Conservation (phyloP, 2,888 invertebrate species). For the Ephialtes manifestator region DNA sequence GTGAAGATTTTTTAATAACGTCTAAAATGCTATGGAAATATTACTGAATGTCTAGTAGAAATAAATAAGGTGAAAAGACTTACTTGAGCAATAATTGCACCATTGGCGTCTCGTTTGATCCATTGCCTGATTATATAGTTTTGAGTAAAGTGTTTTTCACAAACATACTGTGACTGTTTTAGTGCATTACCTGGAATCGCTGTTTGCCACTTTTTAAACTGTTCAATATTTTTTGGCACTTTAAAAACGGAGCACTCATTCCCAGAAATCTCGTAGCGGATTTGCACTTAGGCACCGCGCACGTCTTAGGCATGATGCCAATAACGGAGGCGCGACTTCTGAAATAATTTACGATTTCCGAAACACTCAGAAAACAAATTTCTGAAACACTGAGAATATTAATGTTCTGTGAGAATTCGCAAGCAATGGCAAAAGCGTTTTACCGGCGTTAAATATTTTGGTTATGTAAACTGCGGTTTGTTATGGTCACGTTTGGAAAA, state of each 20-base stretch:
- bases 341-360: not conserved
- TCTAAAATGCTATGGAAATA: not conserved
- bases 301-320: conserved; percentile 19
- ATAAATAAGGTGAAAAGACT: conserved; percentile 28
- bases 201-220: conserved; percentile 35
- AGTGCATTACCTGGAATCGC: conserved; percentile 33
- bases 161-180: conserved; percentile 42
- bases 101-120: conserved; percentile 22
- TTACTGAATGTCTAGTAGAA: conserved; percentile 1
- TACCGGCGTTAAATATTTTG: not conserved
- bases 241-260: conserved; percentile 38
- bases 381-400: too few relatives aligned
- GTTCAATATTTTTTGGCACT: conserved; percentile 31
- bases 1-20: not conserved
- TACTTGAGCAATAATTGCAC: conserved; percentile 38
- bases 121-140: conserved; percentile 17
- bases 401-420: not conserved
- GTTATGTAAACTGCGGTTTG: conserved; percentile 1
- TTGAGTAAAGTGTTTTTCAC: conserved; percentile 46
- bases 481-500: too few relatives aligned
- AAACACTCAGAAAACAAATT: too few relatives aligned
- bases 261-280: not conserved
- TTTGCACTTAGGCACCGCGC: conserved; percentile 39
- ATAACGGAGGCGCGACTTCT: not conserved
- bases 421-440: not conserved